These are phyloP conservation scores for Andrena bucephala DNA, from an alignment of 2,888 invertebrate species.

Conservation along the genomic window DNA sequence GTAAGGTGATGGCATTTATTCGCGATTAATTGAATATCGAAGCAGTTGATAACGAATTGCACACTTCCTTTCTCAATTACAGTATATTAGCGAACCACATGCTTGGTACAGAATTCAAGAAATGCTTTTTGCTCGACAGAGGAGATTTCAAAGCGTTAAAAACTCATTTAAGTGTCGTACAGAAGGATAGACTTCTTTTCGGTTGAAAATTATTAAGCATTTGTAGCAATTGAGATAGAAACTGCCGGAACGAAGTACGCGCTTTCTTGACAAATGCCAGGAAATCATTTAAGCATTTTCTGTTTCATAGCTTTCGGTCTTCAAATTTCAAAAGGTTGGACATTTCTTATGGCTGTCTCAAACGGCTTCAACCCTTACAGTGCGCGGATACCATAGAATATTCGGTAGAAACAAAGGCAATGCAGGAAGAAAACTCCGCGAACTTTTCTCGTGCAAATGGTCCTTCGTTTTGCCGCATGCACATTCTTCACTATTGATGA, in stretches of 20 bases:
- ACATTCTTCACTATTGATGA: constrained; percentile 13
- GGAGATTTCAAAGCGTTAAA: neutral
- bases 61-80: too few species aligned
- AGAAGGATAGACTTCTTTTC: neutral
- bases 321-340: constrained; percentile 30
- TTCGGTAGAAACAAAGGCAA: constrained; percentile 48
- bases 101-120: neutral
- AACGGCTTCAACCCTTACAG: constrained; percentile 36
- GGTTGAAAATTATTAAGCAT: neutral
- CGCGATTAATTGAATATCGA: neutral
- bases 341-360: constrained; percentile 8
- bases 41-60: neutral
- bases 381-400: constrained; percentile 21
- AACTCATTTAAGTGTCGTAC: neutral
- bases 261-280: constrained; percentile 14
- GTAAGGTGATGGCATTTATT: neutral
- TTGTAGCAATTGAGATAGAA: constrained; percentile 19
- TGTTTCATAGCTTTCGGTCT: constrained; percentile 11
- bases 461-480: neutral
- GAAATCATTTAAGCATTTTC: constrained; percentile 37
- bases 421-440: constrained; percentile 32
- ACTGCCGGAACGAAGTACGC: neutral
- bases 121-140: neutral
- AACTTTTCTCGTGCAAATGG: constrained; percentile 17
- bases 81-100: too few species aligned